Evolutionary conservation across 2,113 vertebrate species (phyloP).

Genomic region (Indicator indicator): DNA sequence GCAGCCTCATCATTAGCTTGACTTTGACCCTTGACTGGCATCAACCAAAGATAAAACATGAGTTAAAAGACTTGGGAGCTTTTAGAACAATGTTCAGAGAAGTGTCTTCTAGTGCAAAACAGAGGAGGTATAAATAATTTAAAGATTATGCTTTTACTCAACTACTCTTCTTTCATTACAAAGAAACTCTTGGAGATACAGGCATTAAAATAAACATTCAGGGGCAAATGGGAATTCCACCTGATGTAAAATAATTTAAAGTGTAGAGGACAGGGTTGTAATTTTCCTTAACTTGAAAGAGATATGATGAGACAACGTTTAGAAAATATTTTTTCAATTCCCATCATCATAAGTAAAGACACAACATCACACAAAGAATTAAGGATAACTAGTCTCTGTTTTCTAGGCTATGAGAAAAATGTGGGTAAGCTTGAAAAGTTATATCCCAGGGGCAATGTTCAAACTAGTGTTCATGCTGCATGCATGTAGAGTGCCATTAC

Average conservation of each 20-base stretch:
- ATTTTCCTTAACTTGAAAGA: not conserved
- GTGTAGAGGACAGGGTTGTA: not conserved
- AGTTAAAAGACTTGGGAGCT: not conserved
- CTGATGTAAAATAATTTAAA: not conserved
- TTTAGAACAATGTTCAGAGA: not conserved
- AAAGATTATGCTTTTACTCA: not conserved
- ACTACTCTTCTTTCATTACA: not conserved
- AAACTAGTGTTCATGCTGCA: not conserved
- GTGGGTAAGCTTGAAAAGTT: conserved; percentile 18
- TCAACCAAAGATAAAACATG: not conserved
- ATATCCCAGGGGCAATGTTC: conserved; percentile 18
- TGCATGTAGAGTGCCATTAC: not conserved
- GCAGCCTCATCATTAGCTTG: not conserved
- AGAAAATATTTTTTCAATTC: conserved; percentile 25
- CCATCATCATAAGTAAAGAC: not conserved
- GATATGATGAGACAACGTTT: not conserved
- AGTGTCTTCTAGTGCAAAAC: not conserved
- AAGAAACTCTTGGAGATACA: not conserved
- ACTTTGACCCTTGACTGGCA: not conserved
- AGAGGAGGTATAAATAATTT: conserved; percentile 28
- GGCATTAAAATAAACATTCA: conserved; percentile 1
- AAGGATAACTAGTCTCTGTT: conserved; percentile 22
- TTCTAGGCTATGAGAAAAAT: conserved; percentile 67
- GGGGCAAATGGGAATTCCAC: not conserved
- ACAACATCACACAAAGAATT: conserved; percentile 7